Evolutionary conservation across 2,888 invertebrate genomes (phyloP), one percentile per base, ranked within the genome.

Genomic region (Drosophila vallismaia): DNA sequence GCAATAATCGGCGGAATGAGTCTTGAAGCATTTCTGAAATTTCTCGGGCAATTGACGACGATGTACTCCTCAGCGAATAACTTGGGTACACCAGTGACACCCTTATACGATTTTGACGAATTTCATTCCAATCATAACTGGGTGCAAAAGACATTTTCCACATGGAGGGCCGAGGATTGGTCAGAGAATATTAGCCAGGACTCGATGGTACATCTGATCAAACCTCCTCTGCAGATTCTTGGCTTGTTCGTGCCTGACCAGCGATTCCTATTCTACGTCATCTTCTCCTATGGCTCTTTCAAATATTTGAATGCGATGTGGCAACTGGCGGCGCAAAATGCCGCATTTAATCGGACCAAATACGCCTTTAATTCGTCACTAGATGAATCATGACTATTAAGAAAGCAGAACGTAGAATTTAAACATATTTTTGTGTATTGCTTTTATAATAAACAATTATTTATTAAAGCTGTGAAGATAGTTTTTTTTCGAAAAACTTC

Each of bases 161-260:
- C 40, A 3, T 42, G 40, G 40, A 42, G 40, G 40, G 1, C 19
- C 40, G 40, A 42, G 40, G 40, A 42, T 8, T 42, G 40, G 40
- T 14, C 40, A 7, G 40, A 42, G 8, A 8, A 8, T 9, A 14
- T 7, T 4, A 19, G 3, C 40, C 14, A 42, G 19, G 40, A 42
- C 40, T 42, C 40, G 1, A 42, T 42, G 40, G 19, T 3, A 8
- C 19, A 42, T 42, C n/a, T 42, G 19, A 3, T 42, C 0, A 7
- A 42, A 3, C 8, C 14, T 8, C 12, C 1, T 1, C 40, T 42
- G 9, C 19, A 19, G 14, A 2, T 42, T 3, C 40, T 42, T 8
- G 40, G 40, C 7, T 8, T 42, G 19, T 42, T 42, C 19, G 4
- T n/a, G 8, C 40, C 19, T 14, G 9, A 42, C 4, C 3, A 42